Percentiles rank a stretch among this genome's conserved stretches.
Conservation (phyloP, 2,888 invertebrate species). For the Strigamia crassipes region DNA sequence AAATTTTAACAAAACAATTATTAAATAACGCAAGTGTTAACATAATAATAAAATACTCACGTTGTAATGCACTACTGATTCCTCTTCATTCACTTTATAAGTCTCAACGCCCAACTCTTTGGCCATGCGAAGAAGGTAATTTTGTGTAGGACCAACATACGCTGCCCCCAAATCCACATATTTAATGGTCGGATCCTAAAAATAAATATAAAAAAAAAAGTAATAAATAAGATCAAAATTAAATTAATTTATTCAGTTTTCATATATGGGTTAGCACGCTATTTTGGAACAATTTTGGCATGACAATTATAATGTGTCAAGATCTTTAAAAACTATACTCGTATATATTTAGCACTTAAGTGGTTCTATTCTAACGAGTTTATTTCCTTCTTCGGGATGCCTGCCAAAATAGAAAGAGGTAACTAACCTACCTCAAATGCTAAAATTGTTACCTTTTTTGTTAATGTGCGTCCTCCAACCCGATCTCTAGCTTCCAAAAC, state of each 20-base stretch:
- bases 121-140: slow-evolving; percentile 56
- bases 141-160: slow-evolving; percentile 60
- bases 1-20: slow-evolving; percentile 34
- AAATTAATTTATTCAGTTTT: background rate
- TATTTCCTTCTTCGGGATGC: background rate
- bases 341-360: background rate
- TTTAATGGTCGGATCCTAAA: slow-evolving; percentile 42
- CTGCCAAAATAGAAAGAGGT: background rate
- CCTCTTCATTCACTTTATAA: slow-evolving; percentile 50
- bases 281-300: background rate
- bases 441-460: slow-evolving; percentile 53
- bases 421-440: background rate
- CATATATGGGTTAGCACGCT: background rate
- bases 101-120: slow-evolving; percentile 58
- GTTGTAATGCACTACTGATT: slow-evolving; percentile 31
- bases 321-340: background rate
- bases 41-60: background rate
- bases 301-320: background rate
- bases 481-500: slow-evolving; percentile 57
- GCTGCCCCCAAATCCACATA: slow-evolving; percentile 58
- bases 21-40: background rate
- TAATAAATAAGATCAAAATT: too few relatives aligned
- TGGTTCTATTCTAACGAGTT: background rate
- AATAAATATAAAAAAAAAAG: too few relatives aligned
- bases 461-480: slow-evolving; percentile 57